A percentile compares a stretch with the other conserved stretches of the same genome.
Evolutionary conservation across 2,113 vertebrate species (phyloP).

Genomic region (Macquaria australasica): DNA sequence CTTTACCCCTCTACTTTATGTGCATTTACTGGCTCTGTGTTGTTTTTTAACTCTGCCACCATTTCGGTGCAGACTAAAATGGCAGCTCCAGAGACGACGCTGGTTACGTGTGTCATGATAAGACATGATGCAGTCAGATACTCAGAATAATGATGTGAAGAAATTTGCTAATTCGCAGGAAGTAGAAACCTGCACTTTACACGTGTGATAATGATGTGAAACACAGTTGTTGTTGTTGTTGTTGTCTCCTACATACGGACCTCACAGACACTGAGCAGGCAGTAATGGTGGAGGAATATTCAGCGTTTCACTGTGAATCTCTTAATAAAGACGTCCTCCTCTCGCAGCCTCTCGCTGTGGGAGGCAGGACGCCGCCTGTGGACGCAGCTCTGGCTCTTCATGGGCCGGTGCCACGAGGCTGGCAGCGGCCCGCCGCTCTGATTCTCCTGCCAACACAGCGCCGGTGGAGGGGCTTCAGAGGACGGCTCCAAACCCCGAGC

Average conservation of each 20-base stretch:
- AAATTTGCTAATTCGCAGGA: too few relatives aligned
- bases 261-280: not conserved
- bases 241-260: not conserved
- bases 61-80: too few relatives aligned
- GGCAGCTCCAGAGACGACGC: not conserved
- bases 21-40: too few relatives aligned
- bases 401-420: constrained; percentile 53
- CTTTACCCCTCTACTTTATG: too few relatives aligned
- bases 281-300: constrained; percentile 32
- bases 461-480: constrained; percentile 49
- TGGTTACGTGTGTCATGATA: not conserved
- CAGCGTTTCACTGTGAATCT: constrained; percentile 23
- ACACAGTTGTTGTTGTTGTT: not conserved
- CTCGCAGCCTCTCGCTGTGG: not conserved
- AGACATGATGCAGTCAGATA: not conserved
- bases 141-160: not conserved
- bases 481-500: constrained; percentile 21
- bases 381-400: constrained; percentile 27
- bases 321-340: constrained; percentile 33
- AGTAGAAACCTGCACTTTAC: too few relatives aligned
- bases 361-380: not conserved
- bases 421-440: constrained; percentile 60
- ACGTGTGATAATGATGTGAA: not conserved
- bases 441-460: constrained; percentile 65
- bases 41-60: too few relatives aligned